Conservation (phyloP, 1,140 invertebrate species). For the Limonius californicus region DNA sequence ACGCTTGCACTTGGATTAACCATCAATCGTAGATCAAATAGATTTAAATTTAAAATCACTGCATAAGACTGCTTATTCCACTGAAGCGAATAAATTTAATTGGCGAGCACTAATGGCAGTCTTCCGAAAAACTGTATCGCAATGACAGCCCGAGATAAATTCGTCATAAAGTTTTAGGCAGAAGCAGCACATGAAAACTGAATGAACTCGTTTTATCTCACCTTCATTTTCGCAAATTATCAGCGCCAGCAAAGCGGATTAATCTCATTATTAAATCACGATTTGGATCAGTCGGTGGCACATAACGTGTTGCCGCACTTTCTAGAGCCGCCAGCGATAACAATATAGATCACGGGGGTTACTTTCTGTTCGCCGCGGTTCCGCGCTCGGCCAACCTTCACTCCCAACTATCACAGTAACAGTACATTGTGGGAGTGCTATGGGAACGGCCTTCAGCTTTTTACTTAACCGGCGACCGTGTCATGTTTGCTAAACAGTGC, state of each 20-base stretch:
- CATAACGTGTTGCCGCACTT: conserved; percentile 21
- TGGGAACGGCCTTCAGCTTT: conserved; percentile 22
- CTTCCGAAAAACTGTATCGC: no score
- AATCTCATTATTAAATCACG: conserved; percentile 17
- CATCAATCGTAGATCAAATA: no score
- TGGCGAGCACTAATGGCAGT: no score
- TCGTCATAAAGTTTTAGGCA: no score
- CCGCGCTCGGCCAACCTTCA: conserved; percentile 19
- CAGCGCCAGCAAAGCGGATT: background rate
- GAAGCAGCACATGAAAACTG: no score
- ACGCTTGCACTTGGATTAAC: no score
- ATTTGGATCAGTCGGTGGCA: conserved; percentile 23
- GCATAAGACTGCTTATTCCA: no score
- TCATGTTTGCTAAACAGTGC: background rate
- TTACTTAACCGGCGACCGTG: conserved; percentile 1
- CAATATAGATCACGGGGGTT: conserved; percentile 18
- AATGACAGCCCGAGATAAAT: no score
- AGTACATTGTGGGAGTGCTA: conserved; percentile 22
- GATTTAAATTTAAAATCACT: no score
- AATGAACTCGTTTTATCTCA: no score
- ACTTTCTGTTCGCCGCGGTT: conserved; percentile 12
- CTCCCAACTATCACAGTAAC: conserved; percentile 21
- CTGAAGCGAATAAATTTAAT: no score
- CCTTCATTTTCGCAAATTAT: no score
- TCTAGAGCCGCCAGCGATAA: conserved; percentile 15